Conservation (phyloP, 2,113 vertebrate genomes). For the Globicephala melas region DNA sequence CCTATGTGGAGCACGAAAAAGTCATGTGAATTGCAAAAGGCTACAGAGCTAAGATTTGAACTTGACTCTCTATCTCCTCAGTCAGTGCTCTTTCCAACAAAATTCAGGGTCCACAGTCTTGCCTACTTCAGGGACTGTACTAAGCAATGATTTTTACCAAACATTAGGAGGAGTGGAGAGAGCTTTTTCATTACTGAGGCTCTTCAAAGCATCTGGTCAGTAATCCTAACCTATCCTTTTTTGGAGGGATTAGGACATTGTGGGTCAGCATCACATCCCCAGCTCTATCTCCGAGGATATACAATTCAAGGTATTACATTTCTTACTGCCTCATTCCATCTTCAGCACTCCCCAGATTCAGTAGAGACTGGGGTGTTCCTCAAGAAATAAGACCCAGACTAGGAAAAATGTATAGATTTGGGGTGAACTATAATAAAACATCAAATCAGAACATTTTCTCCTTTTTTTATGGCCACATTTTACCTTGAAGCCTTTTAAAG, state of each 20-base stretch:
- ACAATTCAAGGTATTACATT: neutral
- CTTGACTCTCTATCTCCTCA: neutral
- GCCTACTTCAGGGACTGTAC: neutral
- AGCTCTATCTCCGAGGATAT: neutral
- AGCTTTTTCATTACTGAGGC: neutral
- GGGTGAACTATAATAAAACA: slow-evolving; percentile 22
- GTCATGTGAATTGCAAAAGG: neutral
- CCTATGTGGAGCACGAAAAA: neutral
- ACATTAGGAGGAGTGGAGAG: neutral
- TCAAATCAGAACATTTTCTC: slow-evolving; percentile 35
- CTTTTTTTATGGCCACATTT: slow-evolving; percentile 27
- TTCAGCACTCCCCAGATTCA: neutral
- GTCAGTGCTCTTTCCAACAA: neutral
- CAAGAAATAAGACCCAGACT: neutral
- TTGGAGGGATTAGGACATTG: neutral
- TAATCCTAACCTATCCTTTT: neutral
- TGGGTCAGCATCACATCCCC: neutral
- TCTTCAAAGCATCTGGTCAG: neutral
- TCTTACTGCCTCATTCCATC: neutral
- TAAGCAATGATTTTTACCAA: neutral
- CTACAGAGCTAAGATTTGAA: neutral
- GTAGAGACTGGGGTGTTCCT: neutral
- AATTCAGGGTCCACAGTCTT: neutral
- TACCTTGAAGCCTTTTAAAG: slow-evolving; percentile 42
- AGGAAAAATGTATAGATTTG: neutral